A percentile compares a stretch with the other conserved stretches of the same genome.
Conservation (phyloP, 2,888 invertebrate species). For the Parnassius orleans region DNA sequence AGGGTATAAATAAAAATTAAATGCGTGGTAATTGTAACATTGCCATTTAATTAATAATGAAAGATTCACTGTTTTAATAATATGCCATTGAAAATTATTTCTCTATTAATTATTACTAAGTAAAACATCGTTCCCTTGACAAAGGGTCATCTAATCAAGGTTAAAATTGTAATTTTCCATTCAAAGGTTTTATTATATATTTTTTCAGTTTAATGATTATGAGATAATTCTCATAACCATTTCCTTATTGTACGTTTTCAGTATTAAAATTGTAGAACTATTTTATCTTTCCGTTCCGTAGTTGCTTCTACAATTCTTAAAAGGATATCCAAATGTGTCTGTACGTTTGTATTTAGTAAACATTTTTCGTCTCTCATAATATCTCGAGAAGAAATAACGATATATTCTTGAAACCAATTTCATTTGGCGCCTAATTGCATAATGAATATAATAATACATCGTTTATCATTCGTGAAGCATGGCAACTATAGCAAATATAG, state of each 20-base stretch:
- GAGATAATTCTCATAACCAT: constrained; percentile 11
- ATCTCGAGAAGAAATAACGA: too few relatives aligned
- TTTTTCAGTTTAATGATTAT: constrained; percentile 7
- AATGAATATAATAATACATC: too few relatives aligned
- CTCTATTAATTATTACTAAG: constrained; percentile 16
- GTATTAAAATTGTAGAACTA: background rate
- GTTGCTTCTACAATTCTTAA: background rate
- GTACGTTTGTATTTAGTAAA: too few relatives aligned
- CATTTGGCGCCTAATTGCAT: too few relatives aligned
- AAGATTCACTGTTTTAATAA: background rate
- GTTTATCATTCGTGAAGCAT: too few relatives aligned
- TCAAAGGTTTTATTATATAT: background rate
- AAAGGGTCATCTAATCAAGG: constrained; percentile 23
- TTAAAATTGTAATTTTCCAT: background rate
- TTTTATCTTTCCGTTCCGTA: background rate
- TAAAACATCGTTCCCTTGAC: constrained; percentile 19
- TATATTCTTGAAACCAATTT: too few relatives aligned
- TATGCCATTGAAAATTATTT: constrained; percentile 5
- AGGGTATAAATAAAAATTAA: too few relatives aligned
- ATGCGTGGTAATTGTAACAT: background rate
- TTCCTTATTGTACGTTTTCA: constrained; percentile 8
- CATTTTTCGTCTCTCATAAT: too few relatives aligned
- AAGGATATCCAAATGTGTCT: too few relatives aligned
- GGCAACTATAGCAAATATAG: too few relatives aligned
- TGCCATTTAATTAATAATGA: background rate